Base-by-base conservation (phyloP, 2,888 invertebrate species). In the Plusia festucae region DNA sequence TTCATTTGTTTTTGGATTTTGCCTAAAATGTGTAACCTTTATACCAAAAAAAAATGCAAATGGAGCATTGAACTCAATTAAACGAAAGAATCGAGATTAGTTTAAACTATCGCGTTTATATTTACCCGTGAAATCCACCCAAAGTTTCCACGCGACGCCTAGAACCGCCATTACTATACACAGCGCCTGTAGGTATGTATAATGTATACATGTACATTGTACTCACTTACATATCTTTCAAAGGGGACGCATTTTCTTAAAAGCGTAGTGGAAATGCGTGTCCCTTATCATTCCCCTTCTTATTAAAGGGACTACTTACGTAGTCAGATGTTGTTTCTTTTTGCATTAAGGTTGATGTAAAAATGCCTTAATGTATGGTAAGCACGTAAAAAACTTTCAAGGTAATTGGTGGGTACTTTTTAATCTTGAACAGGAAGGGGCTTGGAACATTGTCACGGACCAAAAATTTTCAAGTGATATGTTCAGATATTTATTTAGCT, bases 101-200 rank as follows among this genome's bases (percentile, higher is more conserved):
- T 8, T 30, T 30, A 3, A 30, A 9, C 30, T 30, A 8, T 6
- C 7, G 2, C 30, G 7, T 30, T 30, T 30, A 30, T 30, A 7
- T 13, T 1, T 13, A 24, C 13, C 13, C 3, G 34, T 34, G 34
- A 13, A 34, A 34, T 34, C 13, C 40, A 5, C n/a, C 40, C 40
- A 46, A 5, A 40, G 46, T 46, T 18, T 18, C 8, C 15, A 20
- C 18, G 20, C 18, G 68, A 49, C 52, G 60, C 64, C 75, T 69
- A 74, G 20, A 69, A 53, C 32, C 53, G 44, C 20, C 44, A 53
- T 16, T 57, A 27, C 59, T 54, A 11, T 55, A 24, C 54, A 71
- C 54, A 55, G 55, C 30, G 53, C 16, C n/a, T 49, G 13, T 9
- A 40, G 3, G 13, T 7, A 16, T 44, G 9, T n/a, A n/a, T 44